These are phyloP conservation scores for Bos indicus DNA, from an alignment of 2,113 vertebrate species.

Conservation along the genomic window DNA sequence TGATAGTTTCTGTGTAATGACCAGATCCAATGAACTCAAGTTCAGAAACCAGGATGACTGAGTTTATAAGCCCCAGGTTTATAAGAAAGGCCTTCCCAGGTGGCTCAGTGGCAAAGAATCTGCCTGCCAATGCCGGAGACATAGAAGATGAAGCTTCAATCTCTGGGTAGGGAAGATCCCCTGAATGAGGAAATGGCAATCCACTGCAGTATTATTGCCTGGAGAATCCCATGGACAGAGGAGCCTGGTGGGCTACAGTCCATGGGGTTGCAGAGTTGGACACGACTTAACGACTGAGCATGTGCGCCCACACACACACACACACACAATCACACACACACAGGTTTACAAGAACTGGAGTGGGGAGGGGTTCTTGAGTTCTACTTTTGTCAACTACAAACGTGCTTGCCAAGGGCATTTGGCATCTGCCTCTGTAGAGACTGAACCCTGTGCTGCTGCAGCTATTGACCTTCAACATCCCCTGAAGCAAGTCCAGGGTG, in stretches of 20 bases:
- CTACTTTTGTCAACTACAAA: neutral
- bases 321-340: neutral
- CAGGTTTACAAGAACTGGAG: neutral
- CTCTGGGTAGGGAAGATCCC: neutral
- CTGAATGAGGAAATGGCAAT: neutral
- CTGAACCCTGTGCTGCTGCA: neutral
- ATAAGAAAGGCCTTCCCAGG: neutral
- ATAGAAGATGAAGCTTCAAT: neutral
- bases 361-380: neutral
- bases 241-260: neutral
- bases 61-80: neutral
- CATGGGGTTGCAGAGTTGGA: neutral
- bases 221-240: neutral
- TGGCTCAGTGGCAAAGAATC: neutral
- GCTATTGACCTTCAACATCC: neutral
- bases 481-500: neutral
- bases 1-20: neutral
- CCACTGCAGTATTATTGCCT: neutral
- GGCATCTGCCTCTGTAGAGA: neutral
- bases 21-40: neutral
- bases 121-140: neutral
- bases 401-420: neutral
- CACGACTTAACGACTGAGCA: neutral
- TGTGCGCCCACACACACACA: fast-evolving
- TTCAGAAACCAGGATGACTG: neutral